These are phyloP conservation scores for Neomorphus geoffroyi DNA, from an alignment of 2,797 vertebrate genomes.

Conservation along the genomic window DNA sequence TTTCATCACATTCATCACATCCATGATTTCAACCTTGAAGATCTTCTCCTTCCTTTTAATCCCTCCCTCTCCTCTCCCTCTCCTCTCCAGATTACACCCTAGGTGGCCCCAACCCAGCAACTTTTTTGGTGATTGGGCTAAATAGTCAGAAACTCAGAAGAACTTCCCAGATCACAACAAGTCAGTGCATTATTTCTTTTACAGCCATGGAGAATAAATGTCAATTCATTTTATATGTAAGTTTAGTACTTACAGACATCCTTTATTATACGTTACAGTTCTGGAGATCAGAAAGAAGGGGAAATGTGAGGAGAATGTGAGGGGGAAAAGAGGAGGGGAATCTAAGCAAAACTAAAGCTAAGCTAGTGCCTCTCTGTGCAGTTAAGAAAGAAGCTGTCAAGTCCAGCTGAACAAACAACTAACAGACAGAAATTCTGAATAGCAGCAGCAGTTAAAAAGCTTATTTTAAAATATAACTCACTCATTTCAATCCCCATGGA, in stretches of 20 bases:
- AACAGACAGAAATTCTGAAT: constrained; percentile 51
- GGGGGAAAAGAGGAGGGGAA: neutral
- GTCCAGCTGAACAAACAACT: constrained; percentile 70
- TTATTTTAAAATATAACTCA: constrained; percentile 61
- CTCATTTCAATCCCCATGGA: constrained; percentile 59
- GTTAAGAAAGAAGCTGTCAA: constrained; percentile 48
- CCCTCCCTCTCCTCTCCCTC: neutral
- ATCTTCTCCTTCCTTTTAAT: neutral
- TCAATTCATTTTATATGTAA: neutral
- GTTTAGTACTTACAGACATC: constrained; percentile 8
- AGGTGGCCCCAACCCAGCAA: neutral
- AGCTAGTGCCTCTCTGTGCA: neutral
- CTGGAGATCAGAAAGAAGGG: constrained; percentile 37
- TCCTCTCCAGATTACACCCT: neutral
- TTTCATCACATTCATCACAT: neutral
- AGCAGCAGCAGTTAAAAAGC: constrained; percentile 58
- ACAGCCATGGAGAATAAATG: neutral
- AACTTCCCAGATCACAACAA: neutral
- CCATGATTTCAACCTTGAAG: rapidly evolving
- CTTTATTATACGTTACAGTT: neutral
- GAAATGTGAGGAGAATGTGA: neutral
- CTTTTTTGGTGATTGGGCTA: neutral
- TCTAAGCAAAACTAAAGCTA: constrained; percentile 26
- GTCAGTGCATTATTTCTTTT: neutral
- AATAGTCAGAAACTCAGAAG: neutral